Base-by-base conservation (phyloP, 1,140 invertebrate species). In the Papilio polytes region DNA sequence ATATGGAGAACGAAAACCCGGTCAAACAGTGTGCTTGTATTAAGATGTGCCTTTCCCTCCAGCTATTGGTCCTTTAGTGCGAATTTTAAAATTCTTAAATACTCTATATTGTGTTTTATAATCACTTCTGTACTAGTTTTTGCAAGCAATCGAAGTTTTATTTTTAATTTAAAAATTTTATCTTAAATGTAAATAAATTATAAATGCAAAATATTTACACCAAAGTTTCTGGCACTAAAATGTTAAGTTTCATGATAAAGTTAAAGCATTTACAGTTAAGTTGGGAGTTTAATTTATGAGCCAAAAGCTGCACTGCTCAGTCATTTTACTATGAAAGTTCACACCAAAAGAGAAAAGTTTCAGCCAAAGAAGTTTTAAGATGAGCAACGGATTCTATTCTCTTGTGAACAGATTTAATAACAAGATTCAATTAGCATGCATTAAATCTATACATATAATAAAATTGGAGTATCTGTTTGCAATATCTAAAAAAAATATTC, bases 321-420 rank as follows among this genome's bases (percentile, higher is more conserved):
- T 66, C 26, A 26, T 22, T 66, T 66, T 15, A 66, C 63, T 66
- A 31, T 66, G 22, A 31, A 31, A 66, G 63, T 66, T 66, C 10
- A 66, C 63, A 63, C 56, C 10, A 13, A 66, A 66, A 66, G 22
- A 66, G 63, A 66, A 66, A 66, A 66, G 12, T 66, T 66, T 66
- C 8, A 6, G 63, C 22, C 13, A 22, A 63, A 63, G 10, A 66
- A 66, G 63, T 66, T 31, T 66, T 66, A 26, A 31, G 26, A 63
- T 20, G 59, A 63, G 59, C 12, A 66, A 63, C n/a, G 56, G n/a
- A 56, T n/a, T 66, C 12, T 66, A 66, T 66, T 66, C 63, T 66
- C 63, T 66, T 15, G 63, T 26, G 63, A 66, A 20, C 56, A 22
- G 26, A 66, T 66, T 31, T 7, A 63, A 63, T 63, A 63, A 63